Conservation (phyloP, 2,888 invertebrate species). For the Anarsia innoxiella region DNA sequence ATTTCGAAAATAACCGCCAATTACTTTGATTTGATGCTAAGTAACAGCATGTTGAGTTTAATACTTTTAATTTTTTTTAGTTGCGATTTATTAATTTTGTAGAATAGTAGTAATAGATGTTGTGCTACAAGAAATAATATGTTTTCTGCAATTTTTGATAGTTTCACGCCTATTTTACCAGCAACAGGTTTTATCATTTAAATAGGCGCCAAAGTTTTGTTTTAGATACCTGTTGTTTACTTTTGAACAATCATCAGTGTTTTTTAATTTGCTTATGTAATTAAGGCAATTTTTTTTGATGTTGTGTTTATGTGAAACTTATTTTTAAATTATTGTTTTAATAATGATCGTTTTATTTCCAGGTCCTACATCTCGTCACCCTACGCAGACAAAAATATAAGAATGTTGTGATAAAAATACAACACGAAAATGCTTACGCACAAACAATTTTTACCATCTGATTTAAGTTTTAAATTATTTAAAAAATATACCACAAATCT, state of each 20-base stretch:
- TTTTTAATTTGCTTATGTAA: not conserved
- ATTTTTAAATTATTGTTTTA: not conserved
- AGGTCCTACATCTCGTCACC: slow-evolving; percentile 81
- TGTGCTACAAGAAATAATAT: too few relatives aligned
- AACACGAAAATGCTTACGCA: slow-evolving; percentile 34
- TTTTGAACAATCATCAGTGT: not conserved
- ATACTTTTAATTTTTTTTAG: not conserved
- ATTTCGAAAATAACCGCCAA: not conserved
- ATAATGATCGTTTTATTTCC: slow-evolving; percentile 40
- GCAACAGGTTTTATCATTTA: too few relatives aligned
- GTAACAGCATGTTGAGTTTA: not conserved
- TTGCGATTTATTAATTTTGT: not conserved
- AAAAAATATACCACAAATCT: slow-evolving; percentile 27
- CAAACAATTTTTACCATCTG: slow-evolving; percentile 33
- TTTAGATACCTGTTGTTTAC: too few relatives aligned
- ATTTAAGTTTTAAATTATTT: slow-evolving; percentile 45
- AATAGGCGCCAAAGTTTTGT: too few relatives aligned
- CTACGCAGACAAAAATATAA: slow-evolving; percentile 78
- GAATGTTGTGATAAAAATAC: slow-evolving; percentile 69
- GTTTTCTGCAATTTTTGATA: too few relatives aligned
- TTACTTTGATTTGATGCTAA: not conserved
- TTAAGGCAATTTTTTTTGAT: not conserved
- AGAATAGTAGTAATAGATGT: too few relatives aligned
- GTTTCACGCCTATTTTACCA: too few relatives aligned
- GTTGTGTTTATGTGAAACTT: not conserved